Conservation (phyloP, 2,888 invertebrate species). For the Mycalesis mineus region DNA sequence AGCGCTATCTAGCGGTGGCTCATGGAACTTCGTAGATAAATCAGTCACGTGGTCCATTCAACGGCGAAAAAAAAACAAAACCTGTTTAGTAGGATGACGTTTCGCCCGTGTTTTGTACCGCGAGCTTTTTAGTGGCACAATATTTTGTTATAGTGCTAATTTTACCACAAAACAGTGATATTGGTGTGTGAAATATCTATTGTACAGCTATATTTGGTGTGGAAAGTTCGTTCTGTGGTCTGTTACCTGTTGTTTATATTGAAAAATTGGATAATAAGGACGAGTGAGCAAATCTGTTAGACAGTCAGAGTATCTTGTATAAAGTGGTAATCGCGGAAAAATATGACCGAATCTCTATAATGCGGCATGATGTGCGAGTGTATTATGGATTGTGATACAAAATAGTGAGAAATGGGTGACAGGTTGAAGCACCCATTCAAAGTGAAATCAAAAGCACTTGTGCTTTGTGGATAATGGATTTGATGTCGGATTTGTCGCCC, state of each 20-base stretch:
- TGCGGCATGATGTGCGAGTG: conserved; percentile 28
- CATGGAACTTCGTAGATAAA: conserved; percentile 37
- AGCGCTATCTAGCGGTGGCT: conserved; percentile 49
- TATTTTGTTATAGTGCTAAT: conserved; percentile 32
- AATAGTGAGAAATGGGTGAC: conserved; percentile 67
- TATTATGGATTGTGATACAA: conserved; percentile 39
- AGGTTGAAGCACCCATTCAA: conserved; percentile 65
- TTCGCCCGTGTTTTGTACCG: conserved; percentile 60
- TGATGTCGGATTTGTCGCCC: conserved; percentile 61
- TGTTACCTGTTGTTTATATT: conserved; percentile 5
- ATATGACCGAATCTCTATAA: conserved; percentile 38
- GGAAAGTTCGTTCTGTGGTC: not conserved
- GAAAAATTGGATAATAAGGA: conserved; percentile 22
- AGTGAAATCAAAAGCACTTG: conserved; percentile 63
- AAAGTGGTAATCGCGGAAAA: conserved; percentile 33
- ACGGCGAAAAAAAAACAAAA: conserved; percentile 55
- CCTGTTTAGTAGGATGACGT: conserved; percentile 70
- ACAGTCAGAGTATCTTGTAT: conserved; percentile 7
- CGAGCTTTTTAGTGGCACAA: conserved; percentile 40
- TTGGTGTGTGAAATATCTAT: conserved; percentile 11
- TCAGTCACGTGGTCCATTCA: conserved; percentile 56
- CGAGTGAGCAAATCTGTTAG: conserved; percentile 14
- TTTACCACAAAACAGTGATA: conserved; percentile 20
- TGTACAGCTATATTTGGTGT: conserved; percentile 1
- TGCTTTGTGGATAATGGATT: conserved; percentile 60